phyloP scores from a whole-genome alignment of 2,797 vertebrate genomes.

The Gastrophryne carolinensis region DNA sequence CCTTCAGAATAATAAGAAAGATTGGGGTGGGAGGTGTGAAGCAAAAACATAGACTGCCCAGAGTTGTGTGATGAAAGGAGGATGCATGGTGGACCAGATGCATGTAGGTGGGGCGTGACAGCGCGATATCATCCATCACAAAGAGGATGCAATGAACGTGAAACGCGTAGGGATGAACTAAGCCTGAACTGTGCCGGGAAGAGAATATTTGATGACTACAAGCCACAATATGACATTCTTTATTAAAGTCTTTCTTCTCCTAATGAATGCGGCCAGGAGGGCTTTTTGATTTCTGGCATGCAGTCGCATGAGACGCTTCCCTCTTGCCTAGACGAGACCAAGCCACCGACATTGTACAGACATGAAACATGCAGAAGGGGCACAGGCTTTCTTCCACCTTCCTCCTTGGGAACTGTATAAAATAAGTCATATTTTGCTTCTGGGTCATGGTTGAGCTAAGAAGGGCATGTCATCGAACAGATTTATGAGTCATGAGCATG shows the following conservation, averaged over 20 bases:
- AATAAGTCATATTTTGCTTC: too few species aligned
- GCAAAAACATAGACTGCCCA: constrained; percentile 59
- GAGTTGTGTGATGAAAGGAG: constrained; percentile 62
- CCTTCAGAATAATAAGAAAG: constrained; percentile 54
- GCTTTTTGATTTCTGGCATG: constrained; percentile 13
- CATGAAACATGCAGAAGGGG: not conserved
- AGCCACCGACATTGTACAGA: not conserved
- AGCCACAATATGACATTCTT: constrained; percentile 54
- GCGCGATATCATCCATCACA: too few species aligned
- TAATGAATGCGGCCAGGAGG: constrained; percentile 38
- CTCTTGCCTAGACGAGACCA: not conserved
- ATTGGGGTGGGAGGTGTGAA: constrained; percentile 61
- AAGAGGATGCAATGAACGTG: constrained; percentile 57
- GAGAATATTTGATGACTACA: constrained; percentile 54
- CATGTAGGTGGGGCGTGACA: constrained; percentile 54
- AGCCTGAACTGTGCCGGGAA: constrained; percentile 58
- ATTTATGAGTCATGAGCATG: too few species aligned
- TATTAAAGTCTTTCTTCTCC: constrained; percentile 52
- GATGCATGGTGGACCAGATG: constrained; percentile 64
- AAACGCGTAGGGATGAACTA: constrained; percentile 62
- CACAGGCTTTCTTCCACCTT: too few species aligned
- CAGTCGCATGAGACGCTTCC: not conserved
- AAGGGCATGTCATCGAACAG: too few species aligned
- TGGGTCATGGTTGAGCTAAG: too few species aligned
- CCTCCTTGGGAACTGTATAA: too few species aligned